Base-by-base conservation (phyloP, 2,797 vertebrate genomes). In the Labroides dimidiatus region DNA sequence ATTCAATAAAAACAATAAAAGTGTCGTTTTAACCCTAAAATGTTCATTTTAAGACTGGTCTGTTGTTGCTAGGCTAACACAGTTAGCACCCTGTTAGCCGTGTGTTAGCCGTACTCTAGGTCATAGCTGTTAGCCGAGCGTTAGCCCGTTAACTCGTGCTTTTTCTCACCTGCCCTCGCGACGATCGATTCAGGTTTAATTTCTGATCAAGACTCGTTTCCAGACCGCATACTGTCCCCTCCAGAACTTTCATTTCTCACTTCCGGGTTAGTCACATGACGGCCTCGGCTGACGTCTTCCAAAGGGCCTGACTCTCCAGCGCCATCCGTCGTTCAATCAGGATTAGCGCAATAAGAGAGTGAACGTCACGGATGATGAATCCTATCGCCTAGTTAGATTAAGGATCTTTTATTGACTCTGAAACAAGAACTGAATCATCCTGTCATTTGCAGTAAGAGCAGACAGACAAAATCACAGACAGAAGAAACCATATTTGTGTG, bases 261-360 rank as follows among this genome's bases (percentile, higher is more conserved):
- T 76, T 86, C 80, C 71, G 61, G 68, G 82, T 88, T 81, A 66
- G 86, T 89, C 91, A 90, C 56, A 52, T 86, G 90, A 90, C 79
- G 7, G 6, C 4, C 0, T 4, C 3, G 1, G n/a, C 12, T 62
- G 44, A 77, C 72, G 70, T 82, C 64, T 75, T 12, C 10, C 20
- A 41, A 0, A 6, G 3, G 6, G 10, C 2, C 4, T 4, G 6
- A 3, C 0, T 21, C 44, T 55, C 10, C n/a, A 15, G 33, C 56
- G 43, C 63, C 62, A 1, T 1, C 77, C 65, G 16, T 5, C 23
- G 62, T 9, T 61, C 10, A 62, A 45, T 19, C 7, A 21, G 21
- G 11, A 9, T 15, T 2, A 8, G 7, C 23, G 6, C 51, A 53
- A 14, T 3, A 6, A 0, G 13, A 5, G 20, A 0, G 2, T 36